Percentiles rank a stretch among this genome's conserved stretches.
Conservation (phyloP, 2,888 invertebrate genomes). For the Amphipyra tragopoginis region DNA sequence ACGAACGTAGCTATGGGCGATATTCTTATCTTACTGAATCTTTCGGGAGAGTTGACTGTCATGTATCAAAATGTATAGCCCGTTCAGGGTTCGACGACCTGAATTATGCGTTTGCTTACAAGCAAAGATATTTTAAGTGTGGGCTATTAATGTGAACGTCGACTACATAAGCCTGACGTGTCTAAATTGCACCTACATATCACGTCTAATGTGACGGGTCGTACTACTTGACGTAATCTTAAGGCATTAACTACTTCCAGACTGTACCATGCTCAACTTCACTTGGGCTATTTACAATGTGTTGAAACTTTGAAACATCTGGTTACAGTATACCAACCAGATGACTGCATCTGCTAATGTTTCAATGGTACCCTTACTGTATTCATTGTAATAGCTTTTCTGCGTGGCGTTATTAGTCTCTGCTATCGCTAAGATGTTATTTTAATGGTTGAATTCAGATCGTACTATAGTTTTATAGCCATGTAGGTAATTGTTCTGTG, state of each 20-base stretch:
- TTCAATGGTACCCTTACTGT: no score
- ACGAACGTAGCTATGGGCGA: background rate
- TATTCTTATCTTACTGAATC: slow-evolving; percentile 1
- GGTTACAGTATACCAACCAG: no score
- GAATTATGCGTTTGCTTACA: background rate
- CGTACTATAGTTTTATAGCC: no score
- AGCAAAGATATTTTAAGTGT: background rate
- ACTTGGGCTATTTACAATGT: no score
- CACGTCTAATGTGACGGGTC: slow-evolving; percentile 15
- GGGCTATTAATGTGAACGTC: slow-evolving; percentile 4
- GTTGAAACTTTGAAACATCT: no score
- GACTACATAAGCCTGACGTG: slow-evolving; percentile 13
- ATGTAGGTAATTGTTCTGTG: no score
- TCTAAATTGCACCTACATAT: slow-evolving; percentile 29
- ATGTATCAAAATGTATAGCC: background rate
- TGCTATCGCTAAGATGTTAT: no score
- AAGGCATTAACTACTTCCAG: slow-evolving; percentile 24
- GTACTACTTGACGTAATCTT: slow-evolving; percentile 27
- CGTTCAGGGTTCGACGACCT: background rate
- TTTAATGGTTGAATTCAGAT: no score
- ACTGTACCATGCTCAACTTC: background rate
- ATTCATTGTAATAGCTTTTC: no score
- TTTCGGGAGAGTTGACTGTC: background rate
- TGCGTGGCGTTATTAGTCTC: no score
- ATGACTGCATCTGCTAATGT: no score